Base-by-base conservation (phyloP, 2,888 invertebrate genomes). In the Cephus nigrinus region DNA sequence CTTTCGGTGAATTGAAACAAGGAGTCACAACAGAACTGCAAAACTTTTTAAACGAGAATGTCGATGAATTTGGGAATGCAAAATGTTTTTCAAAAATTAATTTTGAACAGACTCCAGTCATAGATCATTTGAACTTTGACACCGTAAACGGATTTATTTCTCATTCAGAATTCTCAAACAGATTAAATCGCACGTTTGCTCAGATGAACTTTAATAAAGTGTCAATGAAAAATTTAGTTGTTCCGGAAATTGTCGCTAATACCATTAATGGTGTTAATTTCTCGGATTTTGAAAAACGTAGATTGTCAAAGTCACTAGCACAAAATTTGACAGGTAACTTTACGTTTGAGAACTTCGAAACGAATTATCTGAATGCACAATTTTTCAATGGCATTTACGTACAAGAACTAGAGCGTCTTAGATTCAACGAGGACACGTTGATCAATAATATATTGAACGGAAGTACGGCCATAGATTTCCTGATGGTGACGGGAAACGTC, bases 141-240 rank as follows among this genome's bases (percentile, higher is more conserved):
- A 81, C 35, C 11, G 15, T 89, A 3, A 87, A 86, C 73, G 76
- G 76, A 11, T 77, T 82, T n/a, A 78, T 86, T 5, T 77, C 84
- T 4, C 73, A 77, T 1, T 69, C 72, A 0, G 75, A 82, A 4
- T 89, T 90, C 72, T 55, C 32, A 0, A 30, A 72, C 0, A 84
- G 91, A 73, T 78, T 93, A 0, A 86, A 88, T 11, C 82, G 85
- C 12, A 82, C 93, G 1, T 88, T 91, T 4, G 92, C 92, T 1
- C 88, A 92, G 75, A 89, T 93, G 1, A 88, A 87, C 73, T 92
- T 94, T 55, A 90, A 92, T 71, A 90, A 92, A 79, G 84, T 94
- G 3, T 83, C 87, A 23, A 79, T 93, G 0, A 83, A 82, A 11
- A 93, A 92, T 1, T 80, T 89, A 15, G 92, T 91, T 76, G 92